Conservation (phyloP, 1,140 invertebrate genomes). For the Drosophila sproati region DNA sequence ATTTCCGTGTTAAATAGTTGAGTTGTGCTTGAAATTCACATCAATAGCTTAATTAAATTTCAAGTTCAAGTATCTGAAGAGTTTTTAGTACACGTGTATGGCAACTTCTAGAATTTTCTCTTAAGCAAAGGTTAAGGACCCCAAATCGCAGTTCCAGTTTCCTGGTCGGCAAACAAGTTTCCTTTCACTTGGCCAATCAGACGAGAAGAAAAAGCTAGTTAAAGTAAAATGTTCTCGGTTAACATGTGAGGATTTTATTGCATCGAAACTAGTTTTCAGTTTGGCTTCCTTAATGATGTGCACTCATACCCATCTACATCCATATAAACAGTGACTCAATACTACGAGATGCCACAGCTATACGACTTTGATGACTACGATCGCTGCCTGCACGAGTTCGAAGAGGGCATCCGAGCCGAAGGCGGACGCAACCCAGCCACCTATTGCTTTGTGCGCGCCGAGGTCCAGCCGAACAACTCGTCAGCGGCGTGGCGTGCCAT, state of each 20-base stretch:
- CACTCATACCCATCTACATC: background rate
- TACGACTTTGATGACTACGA: conserved; percentile 85
- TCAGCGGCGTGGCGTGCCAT: conserved; percentile 85
- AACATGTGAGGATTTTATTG: conserved; percentile 26
- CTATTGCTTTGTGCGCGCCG: conserved; percentile 85
- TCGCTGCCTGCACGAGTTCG: conserved; percentile 83
- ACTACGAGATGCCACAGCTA: conserved; percentile 85
- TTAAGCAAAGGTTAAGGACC: conserved; percentile 21
- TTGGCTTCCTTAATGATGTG: conserved; percentile 27
- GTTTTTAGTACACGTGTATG: no score
- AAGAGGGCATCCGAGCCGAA: no score
- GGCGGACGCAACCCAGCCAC: conserved; percentile 48
- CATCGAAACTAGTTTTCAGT: conserved; percentile 36
- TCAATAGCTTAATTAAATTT: background rate
- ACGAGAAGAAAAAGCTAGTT: conserved; percentile 9
- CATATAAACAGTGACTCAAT: conserved; percentile 84
- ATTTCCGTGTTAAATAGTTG: no score
- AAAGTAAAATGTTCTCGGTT: conserved; percentile 21
- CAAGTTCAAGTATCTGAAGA: background rate
- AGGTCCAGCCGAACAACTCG: conserved; percentile 74
- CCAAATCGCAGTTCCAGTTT: conserved; percentile 23
- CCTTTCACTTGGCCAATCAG: conserved; percentile 54
- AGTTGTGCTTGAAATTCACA: no score
- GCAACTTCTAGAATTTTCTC: background rate
- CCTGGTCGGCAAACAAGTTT: conserved; percentile 55